Conservation (phyloP, 1,140 invertebrate genomes). For the Venustaconcha ellipsiformis region DNA sequence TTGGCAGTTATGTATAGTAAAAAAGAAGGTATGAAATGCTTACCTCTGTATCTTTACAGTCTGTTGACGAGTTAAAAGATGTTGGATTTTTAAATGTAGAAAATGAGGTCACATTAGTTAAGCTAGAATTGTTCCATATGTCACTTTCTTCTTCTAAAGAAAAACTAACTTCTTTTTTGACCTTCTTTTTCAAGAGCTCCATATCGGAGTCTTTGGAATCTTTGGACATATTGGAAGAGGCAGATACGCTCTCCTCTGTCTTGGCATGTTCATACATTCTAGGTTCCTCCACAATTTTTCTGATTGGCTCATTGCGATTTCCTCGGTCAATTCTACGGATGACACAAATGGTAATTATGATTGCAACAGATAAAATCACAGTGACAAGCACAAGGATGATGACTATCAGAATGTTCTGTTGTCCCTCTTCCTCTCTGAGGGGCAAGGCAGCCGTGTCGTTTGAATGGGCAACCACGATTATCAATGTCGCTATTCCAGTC, state of each 20-base stretch:
- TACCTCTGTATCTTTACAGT: slow-evolving; percentile 41
- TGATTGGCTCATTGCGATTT: slow-evolving; percentile 35
- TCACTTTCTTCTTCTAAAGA: slow-evolving; percentile 47
- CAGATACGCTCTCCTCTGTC: slow-evolving; percentile 38
- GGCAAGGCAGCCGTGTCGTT: slow-evolving; percentile 39
- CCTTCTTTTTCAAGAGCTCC: slow-evolving; percentile 49
- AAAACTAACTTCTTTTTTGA: slow-evolving; percentile 61
- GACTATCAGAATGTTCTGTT: slow-evolving; percentile 56
- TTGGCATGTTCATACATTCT: slow-evolving; percentile 28
- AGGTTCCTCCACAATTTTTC: slow-evolving; percentile 39
- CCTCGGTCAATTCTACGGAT: slow-evolving; percentile 50
- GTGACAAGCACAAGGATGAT: slow-evolving; percentile 54
- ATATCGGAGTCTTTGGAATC: slow-evolving; percentile 50
- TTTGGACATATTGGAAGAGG: slow-evolving; percentile 41
- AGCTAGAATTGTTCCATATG: slow-evolving; percentile 38
- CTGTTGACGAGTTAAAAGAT: slow-evolving; percentile 28
- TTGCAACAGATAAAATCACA: slow-evolving; percentile 49
- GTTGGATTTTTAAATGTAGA: slow-evolving; percentile 51
- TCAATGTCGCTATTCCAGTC: slow-evolving; percentile 39
- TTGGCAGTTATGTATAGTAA: too few relatives aligned
- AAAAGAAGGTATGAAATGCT: not conserved
- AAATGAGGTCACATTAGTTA: slow-evolving; percentile 49
- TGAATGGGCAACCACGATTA: slow-evolving; percentile 43
- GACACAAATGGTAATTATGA: slow-evolving; percentile 57
- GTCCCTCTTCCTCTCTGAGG: slow-evolving; percentile 32